These are phyloP conservation scores for Julus scandinavius DNA, from an alignment of 2,888 invertebrate species.

Conservation along the genomic window DNA sequence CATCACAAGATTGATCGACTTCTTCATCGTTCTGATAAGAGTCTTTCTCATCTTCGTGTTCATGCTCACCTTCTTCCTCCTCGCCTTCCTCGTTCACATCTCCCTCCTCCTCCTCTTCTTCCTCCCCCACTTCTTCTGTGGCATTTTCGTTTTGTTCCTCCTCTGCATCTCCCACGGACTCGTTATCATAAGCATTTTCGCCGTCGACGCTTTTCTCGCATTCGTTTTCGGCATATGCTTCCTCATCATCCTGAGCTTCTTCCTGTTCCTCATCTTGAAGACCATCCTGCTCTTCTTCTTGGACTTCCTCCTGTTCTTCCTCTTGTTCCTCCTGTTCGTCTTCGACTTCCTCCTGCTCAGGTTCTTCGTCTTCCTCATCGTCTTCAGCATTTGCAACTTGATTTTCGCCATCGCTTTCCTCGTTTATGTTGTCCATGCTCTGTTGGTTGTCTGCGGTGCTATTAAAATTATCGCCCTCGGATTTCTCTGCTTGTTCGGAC, in stretches of 20 bases:
- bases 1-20: conserved; percentile 22
- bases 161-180: conserved; percentile 55
- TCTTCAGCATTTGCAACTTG: background rate
- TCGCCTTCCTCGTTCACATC: conserved; percentile 56
- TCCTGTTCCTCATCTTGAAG: conserved; percentile 48
- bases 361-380: conserved; percentile 23
- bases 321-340: conserved; percentile 47
- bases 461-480: background rate
- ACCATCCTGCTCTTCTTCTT: conserved; percentile 50
- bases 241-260: conserved; percentile 17
- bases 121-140: conserved; percentile 56
- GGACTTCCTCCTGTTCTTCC: conserved; percentile 56
- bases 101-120: conserved; percentile 58
- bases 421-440: conserved; percentile 53
- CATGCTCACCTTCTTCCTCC: conserved; percentile 60
- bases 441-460: conserved; percentile 45
- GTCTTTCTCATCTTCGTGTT: conserved; percentile 57
- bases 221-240: conserved; percentile 17
- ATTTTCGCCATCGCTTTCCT: conserved; percentile 48
- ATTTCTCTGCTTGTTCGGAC: conserved; percentile 34
- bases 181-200: conserved; percentile 46
- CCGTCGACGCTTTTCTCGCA: conserved; percentile 53
- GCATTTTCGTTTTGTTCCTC: conserved; percentile 51
- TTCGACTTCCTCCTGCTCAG: conserved; percentile 46
- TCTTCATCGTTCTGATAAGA: background rate